Evolutionary conservation across 1,140 invertebrate species (phyloP).

Genomic region (Conus betulinus): DNA sequence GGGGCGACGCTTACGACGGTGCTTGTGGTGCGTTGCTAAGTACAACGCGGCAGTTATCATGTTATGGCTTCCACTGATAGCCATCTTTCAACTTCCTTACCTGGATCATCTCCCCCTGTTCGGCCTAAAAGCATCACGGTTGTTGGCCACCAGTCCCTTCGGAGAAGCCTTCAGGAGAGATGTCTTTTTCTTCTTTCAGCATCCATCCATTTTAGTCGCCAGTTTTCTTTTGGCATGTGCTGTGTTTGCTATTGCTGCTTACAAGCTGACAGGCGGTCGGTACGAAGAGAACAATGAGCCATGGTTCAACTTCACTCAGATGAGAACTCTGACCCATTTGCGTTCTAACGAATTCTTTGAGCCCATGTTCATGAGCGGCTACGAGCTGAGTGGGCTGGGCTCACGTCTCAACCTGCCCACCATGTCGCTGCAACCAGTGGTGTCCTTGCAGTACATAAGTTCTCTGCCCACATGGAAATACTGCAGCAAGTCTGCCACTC

Average conservation of each 20-base stretch:
- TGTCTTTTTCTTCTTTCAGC: conserved; percentile 55
- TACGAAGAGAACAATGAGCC: conserved; percentile 61
- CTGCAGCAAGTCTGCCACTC: not conserved
- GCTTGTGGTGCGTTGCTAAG: conserved; percentile 74
- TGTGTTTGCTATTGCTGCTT: conserved; percentile 47
- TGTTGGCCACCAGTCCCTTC: conserved; percentile 62
- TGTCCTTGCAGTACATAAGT: conserved; percentile 77
- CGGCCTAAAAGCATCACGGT: conserved; percentile 63
- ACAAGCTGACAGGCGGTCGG: conserved; percentile 48
- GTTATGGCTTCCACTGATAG: conserved; percentile 75
- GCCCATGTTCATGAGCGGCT: conserved; percentile 44
- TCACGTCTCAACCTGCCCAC: conserved; percentile 38
- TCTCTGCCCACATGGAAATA: conserved; percentile 78
- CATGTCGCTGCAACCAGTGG: conserved; percentile 73
- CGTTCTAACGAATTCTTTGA: conserved; percentile 55
- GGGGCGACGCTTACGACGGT: conserved; percentile 69
- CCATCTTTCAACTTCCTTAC: conserved; percentile 73
- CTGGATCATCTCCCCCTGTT: conserved; percentile 61
- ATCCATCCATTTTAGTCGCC: conserved; percentile 44
- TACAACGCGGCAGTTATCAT: conserved; percentile 76
- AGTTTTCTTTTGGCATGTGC: conserved; percentile 47
- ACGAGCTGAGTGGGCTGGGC: conserved; percentile 39
- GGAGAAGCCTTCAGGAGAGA: conserved; percentile 68
- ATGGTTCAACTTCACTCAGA: conserved; percentile 71
- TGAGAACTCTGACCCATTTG: conserved; percentile 63